A percentile compares a stretch with the other conserved stretches of the same genome.
Conservation (phyloP, 2,113 vertebrate genomes). For the Varanus salvator region DNA sequence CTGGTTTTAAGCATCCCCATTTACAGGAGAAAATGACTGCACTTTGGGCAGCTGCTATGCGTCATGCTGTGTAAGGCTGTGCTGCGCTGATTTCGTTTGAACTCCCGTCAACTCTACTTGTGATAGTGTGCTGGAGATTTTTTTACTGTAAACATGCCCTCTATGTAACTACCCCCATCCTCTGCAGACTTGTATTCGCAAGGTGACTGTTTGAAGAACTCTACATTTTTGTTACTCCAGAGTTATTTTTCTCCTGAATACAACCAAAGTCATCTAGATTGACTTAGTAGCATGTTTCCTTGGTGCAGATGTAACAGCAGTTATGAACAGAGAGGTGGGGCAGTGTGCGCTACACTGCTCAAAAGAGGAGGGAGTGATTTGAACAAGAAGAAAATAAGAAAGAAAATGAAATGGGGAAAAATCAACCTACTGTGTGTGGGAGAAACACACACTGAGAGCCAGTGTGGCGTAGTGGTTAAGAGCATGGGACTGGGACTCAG, state of each 20-base stretch:
- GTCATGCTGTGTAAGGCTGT: neutral
- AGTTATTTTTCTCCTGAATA: neutral
- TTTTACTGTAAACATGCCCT: neutral
- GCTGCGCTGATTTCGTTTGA: constrained; percentile 15
- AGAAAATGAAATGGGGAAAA: no score
- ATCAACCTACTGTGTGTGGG: no score
- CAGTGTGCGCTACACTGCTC: neutral
- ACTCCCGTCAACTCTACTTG: constrained; percentile 1
- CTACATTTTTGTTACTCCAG: neutral
- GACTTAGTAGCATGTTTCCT: neutral
- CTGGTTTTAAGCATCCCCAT: constrained; percentile 3
- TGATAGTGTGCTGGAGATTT: neutral
- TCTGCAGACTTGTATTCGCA: neutral
- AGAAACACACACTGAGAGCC: no score
- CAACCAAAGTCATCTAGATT: neutral
- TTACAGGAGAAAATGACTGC: constrained; percentile 15
- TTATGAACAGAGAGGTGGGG: neutral
- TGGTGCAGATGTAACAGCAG: neutral
- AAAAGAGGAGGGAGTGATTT: neutral
- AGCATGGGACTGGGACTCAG: no score
- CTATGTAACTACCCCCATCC: neutral
- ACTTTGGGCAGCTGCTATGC: neutral
- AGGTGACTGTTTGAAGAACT: neutral
- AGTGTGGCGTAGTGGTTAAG: no score
- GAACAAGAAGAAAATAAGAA: neutral